These are phyloP conservation scores for Misgurnus anguillicaudatus DNA, from an alignment of 2,113 vertebrate species.

Conservation along the genomic window DNA sequence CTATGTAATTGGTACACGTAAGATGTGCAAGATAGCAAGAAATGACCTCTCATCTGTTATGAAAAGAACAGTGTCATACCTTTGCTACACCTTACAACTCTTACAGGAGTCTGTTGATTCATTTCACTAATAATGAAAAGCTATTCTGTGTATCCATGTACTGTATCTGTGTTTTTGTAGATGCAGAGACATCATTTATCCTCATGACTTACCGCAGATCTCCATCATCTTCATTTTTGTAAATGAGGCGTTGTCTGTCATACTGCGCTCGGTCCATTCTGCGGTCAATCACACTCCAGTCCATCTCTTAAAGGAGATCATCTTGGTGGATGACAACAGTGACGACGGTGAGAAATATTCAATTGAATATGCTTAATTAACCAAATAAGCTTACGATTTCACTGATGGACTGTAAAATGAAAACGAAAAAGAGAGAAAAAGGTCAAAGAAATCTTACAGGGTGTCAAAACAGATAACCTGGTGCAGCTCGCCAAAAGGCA, in stretches of 20 bases:
- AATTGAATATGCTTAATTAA: background rate
- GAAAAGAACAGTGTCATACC: background rate
- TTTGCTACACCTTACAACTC: background rate
- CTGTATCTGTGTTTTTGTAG: conserved; percentile 65
- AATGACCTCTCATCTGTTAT: background rate
- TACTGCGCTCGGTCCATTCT: conserved; percentile 93
- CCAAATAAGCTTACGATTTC: no score
- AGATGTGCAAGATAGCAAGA: conserved; percentile 10
- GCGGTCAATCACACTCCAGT: conserved; percentile 94
- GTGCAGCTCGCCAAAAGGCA: background rate
- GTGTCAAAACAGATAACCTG: conserved; percentile 23
- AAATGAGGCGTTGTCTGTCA: conserved; percentile 95
- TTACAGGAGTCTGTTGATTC: background rate
- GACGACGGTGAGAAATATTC: conserved; percentile 83
- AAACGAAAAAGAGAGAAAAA: no score
- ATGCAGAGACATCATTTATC: conserved; percentile 87
- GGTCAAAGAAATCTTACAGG: no score
- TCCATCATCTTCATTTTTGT: conserved; percentile 98
- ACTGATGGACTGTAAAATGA: no score
- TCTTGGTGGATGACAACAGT: conserved; percentile 96
- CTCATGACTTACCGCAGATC: conserved; percentile 91
- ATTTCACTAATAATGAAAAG: conserved; percentile 17
- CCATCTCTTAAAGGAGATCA: conserved; percentile 93
- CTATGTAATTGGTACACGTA: conserved; percentile 13
- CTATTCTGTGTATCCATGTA: background rate